Percentiles rank a stretch among this genome's conserved stretches.
Conservation (phyloP, 1,140 invertebrate genomes). For the Lamellibrachia luymesi region DNA sequence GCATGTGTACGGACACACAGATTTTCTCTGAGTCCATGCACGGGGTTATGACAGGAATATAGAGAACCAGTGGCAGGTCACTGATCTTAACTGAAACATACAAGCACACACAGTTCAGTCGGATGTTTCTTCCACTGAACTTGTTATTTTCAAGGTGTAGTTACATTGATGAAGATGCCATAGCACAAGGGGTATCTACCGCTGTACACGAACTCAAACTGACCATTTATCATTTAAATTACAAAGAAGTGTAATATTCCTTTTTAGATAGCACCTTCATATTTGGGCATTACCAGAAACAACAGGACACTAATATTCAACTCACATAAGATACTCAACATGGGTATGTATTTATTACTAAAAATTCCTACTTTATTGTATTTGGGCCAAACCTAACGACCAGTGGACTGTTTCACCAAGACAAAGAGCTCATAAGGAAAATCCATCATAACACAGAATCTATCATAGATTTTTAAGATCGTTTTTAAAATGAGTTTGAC, state of each 20-base stretch:
- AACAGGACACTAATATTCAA: no score
- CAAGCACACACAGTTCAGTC: background rate
- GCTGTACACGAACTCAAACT: background rate
- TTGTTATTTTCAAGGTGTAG: background rate
- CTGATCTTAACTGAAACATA: slow-evolving; percentile 58
- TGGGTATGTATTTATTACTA: no score
- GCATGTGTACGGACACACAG: slow-evolving; percentile 87
- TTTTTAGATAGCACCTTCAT: background rate
- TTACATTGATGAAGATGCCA: background rate
- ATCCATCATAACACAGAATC: no score
- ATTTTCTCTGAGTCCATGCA: slow-evolving; percentile 87
- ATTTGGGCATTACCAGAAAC: background rate
- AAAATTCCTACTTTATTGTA: no score
- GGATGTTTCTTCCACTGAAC: no score
- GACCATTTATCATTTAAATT: background rate
- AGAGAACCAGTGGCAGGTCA: slow-evolving; percentile 76
- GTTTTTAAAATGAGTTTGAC: no score
- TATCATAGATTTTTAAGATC: no score
- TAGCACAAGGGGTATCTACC: background rate
- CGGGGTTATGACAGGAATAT: slow-evolving; percentile 82
- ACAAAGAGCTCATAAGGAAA: no score
- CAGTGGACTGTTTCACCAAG: no score
- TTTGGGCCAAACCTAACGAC: no score
- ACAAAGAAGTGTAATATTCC: background rate
- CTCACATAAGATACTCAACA: no score